Percentiles rank a stretch among this genome's conserved stretches.
Conservation (phyloP, 1,140 invertebrate species). For the Danaus melanippus region DNA sequence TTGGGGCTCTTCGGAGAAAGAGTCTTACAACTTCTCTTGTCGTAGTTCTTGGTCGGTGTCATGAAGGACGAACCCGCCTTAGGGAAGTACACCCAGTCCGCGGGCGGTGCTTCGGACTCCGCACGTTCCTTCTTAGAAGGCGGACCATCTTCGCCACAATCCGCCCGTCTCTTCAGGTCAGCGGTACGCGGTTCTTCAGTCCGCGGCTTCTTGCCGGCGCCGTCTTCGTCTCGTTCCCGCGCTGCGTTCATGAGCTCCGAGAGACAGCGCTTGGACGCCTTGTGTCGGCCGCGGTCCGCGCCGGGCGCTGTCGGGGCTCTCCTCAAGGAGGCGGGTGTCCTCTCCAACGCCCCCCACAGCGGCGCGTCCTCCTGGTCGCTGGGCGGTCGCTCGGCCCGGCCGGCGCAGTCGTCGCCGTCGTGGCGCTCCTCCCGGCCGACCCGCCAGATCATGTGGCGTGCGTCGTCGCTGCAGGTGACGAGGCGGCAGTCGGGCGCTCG, state of each 20-base stretch:
- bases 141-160: constrained; percentile 6
- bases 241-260: constrained; percentile 39
- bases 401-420: constrained; percentile 62
- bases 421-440: constrained; percentile 72
- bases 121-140: constrained; percentile 16
- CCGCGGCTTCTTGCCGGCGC: constrained; percentile 28
- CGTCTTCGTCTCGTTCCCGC: constrained; percentile 29
- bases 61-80: constrained; percentile 42
- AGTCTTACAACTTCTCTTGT: constrained; percentile 33
- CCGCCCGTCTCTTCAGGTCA: constrained; percentile 28
- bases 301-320: not conserved
- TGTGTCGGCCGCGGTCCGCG: constrained; percentile 28
- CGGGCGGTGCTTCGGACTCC: constrained; percentile 15
- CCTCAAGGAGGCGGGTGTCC: constrained; percentile 65
- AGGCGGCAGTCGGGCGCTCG: constrained; percentile 71
- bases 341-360: constrained; percentile 58
- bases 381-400: constrained; percentile 70
- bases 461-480: constrained; percentile 87
- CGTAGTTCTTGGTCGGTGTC: constrained; percentile 53
- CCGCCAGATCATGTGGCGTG: constrained; percentile 83
- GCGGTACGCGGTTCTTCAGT: constrained; percentile 27
- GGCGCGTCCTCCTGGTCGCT: constrained; percentile 28
- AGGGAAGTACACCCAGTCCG: constrained; percentile 37
- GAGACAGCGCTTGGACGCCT: constrained; percentile 24
- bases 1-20: constrained; percentile 38